phyloP scores from a whole-genome alignment of 2,113 vertebrate genomes.

The Echinops telfairi region DNA sequence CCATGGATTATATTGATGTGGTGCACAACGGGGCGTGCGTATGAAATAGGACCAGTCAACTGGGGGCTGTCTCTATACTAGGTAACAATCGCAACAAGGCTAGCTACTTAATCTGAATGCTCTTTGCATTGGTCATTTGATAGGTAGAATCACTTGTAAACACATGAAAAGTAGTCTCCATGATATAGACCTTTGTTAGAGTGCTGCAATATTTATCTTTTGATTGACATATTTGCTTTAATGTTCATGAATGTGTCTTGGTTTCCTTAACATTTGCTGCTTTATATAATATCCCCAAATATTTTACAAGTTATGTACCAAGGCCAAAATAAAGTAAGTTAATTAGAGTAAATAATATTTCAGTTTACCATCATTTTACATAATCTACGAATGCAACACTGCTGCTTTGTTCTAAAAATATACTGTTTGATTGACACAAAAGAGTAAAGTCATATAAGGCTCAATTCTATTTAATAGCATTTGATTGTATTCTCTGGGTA shows the following conservation, averaged over 20 bases:
- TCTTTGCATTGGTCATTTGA: background rate
- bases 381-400: constrained; percentile 55
- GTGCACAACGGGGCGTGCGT: background rate
- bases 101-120: background rate
- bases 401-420: constrained; percentile 66
- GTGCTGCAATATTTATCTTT: background rate
- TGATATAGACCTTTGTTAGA: background rate
- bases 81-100: background rate
- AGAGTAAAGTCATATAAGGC: constrained; percentile 63
- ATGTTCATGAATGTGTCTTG: constrained; percentile 38
- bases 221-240: constrained; percentile 17
- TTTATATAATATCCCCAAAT: constrained; percentile 17
- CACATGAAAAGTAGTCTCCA: constrained; percentile 4
- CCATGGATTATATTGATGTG: background rate
- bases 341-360: constrained; percentile 70
- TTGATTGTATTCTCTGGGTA: constrained; percentile 65
- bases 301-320: constrained; percentile 27
- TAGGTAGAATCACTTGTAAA: background rate
- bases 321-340: constrained; percentile 54
- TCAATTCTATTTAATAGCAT: constrained; percentile 70
- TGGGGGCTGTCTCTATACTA: background rate
- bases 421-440: constrained; percentile 56
- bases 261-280: constrained; percentile 4
- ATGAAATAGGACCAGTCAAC: background rate
- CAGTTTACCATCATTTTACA: constrained; percentile 37